Base-by-base conservation (phyloP, 2,797 vertebrate genomes). In the Phrynocephalus forsythii region DNA sequence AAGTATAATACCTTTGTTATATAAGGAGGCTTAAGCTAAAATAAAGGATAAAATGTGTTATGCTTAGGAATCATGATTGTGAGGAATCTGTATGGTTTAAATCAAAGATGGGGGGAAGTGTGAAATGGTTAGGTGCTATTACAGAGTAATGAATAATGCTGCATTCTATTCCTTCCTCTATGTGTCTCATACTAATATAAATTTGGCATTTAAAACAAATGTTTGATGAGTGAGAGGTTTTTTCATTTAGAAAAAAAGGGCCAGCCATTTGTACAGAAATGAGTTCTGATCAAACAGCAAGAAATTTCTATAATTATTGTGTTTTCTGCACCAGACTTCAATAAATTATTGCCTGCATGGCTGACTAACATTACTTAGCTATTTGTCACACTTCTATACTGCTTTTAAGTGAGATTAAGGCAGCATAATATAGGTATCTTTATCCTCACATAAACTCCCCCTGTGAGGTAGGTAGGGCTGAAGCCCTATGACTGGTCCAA, bases 61-160 rank as follows among this genome's bases (percentile, higher is more conserved):
- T 72, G 13, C n/a, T 72, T 26, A 72, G n/a, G n/a, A 30, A 24
- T 77, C 8, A n/a, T 3, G 67, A 5, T 76, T 68, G n/a, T 15
- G 16, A 86, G 82, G 75, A 90, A 69, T 66, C 24, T 85, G 68
- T 52, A 16, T 63, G 16, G 16, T 63, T 63, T 63, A 63, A 63
- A 63, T 16, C 16, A 15, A 63, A 16, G 60, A 63, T 18, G 56
- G 1, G 82, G 4, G 72, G 20, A 22, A 75, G 1, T 3, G 30
- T 60, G n/a, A 52, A 72, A 75, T 86, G 90, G 52, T 86, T 86
- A 63, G 30, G 48, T 0, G 0, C 52, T 48, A 15, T 71, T 79
- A 88, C 89, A 48, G 72, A 90, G 56, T 22, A 6, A 26, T 13
- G 1, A 30, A 0, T 0, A 76, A 79, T 76, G 87, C 28, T 48